Conservation (phyloP, 2,113 vertebrate species). For the Phrynosoma platyrhinos region DNA sequence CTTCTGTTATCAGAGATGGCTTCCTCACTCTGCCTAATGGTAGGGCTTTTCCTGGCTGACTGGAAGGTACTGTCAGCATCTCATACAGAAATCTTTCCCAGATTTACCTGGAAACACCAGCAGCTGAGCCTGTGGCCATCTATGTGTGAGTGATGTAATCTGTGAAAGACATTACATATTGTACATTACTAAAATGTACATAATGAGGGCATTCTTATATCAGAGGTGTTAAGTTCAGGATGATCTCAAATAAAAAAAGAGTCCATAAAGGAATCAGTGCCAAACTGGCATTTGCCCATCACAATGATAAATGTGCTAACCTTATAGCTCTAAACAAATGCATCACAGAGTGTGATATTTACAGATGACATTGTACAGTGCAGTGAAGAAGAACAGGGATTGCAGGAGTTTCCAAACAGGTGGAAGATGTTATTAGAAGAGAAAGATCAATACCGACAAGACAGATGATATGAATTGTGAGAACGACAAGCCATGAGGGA, state of each 20-base stretch:
- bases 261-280: slow-evolving; percentile 11
- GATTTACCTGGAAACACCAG: not conserved
- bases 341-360: slow-evolving; percentile 20
- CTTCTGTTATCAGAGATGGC: not conserved
- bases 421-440: slow-evolving; percentile 9
- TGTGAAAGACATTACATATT: not conserved
- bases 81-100: not conserved
- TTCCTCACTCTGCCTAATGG: not conserved
- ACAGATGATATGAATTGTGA: slow-evolving; percentile 17
- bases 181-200: not conserved
- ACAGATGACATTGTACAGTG: slow-evolving; percentile 9
- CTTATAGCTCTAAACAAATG: slow-evolving; percentile 10
- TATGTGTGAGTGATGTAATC: not conserved
- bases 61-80: not conserved
- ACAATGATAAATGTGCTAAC: slow-evolving; percentile 14
- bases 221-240: not conserved
- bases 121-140: not conserved
- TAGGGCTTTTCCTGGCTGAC: not conserved
- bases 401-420: slow-evolving; percentile 5
- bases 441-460: slow-evolving; percentile 14
- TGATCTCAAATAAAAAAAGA: not conserved
- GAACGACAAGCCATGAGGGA: not conserved
- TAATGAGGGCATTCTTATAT: not conserved
- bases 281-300: not conserved
- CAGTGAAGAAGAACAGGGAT: slow-evolving; percentile 4